Base-by-base conservation (phyloP, 2,888 invertebrate genomes). In the Drosophila hamatofila region DNA sequence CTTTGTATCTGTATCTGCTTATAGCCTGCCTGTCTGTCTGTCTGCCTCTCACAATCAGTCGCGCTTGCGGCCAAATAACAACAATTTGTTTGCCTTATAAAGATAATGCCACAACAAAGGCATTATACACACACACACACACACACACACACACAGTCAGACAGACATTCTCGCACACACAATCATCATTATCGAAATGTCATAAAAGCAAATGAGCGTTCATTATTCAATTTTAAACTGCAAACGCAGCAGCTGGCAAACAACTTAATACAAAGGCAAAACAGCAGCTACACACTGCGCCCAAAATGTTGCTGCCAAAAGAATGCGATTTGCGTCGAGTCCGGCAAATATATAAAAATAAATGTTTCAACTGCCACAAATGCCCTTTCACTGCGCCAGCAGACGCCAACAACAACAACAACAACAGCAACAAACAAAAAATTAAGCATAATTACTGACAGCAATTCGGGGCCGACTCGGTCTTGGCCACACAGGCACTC, bases 131-230 rank as follows among this genome's bases (percentile, higher is more conserved):
- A 21, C 42, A 42, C 37, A 27, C 21, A 55, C 44, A 57, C 60
- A 18, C 23, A 23, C n/a, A 7, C 21, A 23, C 44, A 42, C 23
- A 3, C 18, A 18, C 35, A 48, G n/a, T n/a, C n/a, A n/a, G n/a
- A n/a, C n/a, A n/a, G n/a, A n/a, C n/a, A n/a, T n/a, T n/a, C 11
- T 4, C 18, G 18, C 33, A 18, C n/a, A 70, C n/a, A 70, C 78
- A 90, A 87, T 88, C 90, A 88, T 88, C 91, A 89, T 88, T 90
- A 89, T 84, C 87, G 87, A 90, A 90, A 84, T 87, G 90, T 84
- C 89, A 90, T 91, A 84, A 91, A 90, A 91, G 67, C 80, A 86
- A 91, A 91, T 90, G 89, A 76, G 72, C 87, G 75, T 75, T 66
- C 83, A 91, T 90, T 81, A 83, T 82, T 89, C 90, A 90, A 90